A percentile compares a stretch with the other conserved stretches of the same genome.
These are phyloP conservation scores for Sinocyclocheilus anophthalmus DNA, from an alignment of 2,113 vertebrate genomes.

Conservation along the genomic window DNA sequence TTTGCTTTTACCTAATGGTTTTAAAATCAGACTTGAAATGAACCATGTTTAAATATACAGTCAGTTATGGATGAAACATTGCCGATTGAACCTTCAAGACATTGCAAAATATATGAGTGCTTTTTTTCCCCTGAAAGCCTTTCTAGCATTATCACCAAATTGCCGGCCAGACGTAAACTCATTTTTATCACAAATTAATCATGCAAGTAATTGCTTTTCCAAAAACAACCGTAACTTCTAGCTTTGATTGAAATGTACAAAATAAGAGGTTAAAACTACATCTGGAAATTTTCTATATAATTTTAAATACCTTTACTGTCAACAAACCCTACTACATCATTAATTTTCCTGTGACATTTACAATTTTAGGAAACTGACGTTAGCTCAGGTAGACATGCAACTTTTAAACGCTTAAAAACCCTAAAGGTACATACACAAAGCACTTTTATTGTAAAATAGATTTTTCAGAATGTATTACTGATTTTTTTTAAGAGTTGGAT, in stretches of 20 bases:
- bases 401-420: not conserved
- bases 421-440: not conserved
- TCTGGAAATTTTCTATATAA: not conserved
- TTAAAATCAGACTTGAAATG: not conserved
- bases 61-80: not conserved
- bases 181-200: not conserved
- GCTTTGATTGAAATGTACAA: not conserved
- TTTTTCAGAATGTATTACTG: not conserved
- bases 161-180: not conserved
- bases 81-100: not conserved
- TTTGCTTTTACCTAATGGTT: not conserved
- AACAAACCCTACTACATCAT: not conserved
- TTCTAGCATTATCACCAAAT: not conserved
- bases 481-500: not conserved
- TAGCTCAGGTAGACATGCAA: not conserved
- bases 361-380: not conserved
- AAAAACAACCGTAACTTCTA: not conserved
- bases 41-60: not conserved
- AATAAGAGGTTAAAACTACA: conserved; percentile 6
- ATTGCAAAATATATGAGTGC: not conserved
- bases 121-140: not conserved
- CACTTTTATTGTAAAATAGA: not conserved
- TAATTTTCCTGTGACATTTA: not conserved
- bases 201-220: not conserved
- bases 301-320: not conserved